Evolutionary conservation across 2,797 vertebrate genomes (phyloP), one percentile per base, ranked within the genome.

Genomic region (Hemibagrus guttatus): DNA sequence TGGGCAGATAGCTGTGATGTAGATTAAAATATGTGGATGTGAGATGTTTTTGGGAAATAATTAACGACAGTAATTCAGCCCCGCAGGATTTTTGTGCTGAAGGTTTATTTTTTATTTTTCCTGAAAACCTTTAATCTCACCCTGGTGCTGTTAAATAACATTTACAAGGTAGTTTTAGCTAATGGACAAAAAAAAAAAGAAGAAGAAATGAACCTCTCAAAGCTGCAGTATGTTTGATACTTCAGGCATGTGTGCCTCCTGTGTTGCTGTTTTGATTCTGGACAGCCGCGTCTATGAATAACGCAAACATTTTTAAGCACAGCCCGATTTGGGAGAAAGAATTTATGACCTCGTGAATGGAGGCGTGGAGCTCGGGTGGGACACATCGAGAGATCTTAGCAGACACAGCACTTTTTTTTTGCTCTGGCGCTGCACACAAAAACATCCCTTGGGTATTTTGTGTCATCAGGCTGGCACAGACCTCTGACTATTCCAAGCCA

Each of bases 211-310:
- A 28, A 14, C 16, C 7, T 39, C 31, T 72, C 14, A n/a, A n/a
- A 72, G 68, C 56, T 72, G 17, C 79, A 59, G 69, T 74, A 39
- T 87, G 84, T 17, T 54, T 61, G 39, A 54, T 63, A 54, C 74
- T 83, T 81, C 11, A 52, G 19, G 86, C 23, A 39, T 74, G 80
- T 91, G 87, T 86, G 90, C 85, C 91, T 89, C 78, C 52, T 87
- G 93, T 85, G 85, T 92, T 90, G 88, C 91, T 91, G 89, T 92
- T 93, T 91, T 93, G 91, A 94, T 91, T 91, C 90, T 92, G 91
- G 91, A 94, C 56, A 87, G 90, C 89, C 90, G 87, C 80, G 90
- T 75, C 92, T 95, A 95, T 93, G 94, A 95, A 96, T 95, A 94
- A 90, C 88, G 3, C 5, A 56, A 66, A 86, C 94, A 93, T 95